These are phyloP conservation scores for Anniella stebbinsi DNA, from an alignment of 2,797 vertebrate genomes.

Conservation along the genomic window DNA sequence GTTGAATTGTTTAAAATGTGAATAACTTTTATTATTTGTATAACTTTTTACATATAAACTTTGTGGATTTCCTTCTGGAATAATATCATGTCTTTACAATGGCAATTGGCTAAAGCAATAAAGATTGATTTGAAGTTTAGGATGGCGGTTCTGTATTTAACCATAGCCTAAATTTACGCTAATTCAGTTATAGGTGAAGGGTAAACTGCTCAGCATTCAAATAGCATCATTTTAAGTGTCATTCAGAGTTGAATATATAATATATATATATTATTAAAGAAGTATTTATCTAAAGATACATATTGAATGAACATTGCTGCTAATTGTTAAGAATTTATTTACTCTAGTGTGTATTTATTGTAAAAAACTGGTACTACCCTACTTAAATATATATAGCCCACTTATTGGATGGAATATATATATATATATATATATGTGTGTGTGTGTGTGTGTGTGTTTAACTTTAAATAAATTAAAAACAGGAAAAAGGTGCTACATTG, in stretches of 20 bases:
- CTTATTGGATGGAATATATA: too few species aligned
- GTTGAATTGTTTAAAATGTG: too few species aligned
- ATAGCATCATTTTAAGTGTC: background rate
- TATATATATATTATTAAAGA: constrained; percentile 11
- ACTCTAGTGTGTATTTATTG: background rate
- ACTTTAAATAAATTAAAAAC: background rate
- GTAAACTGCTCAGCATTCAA: background rate
- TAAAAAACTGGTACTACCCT: too few species aligned
- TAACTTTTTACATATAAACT: too few species aligned
- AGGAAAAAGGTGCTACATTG: background rate
- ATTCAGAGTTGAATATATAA: background rate
- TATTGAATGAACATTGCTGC: background rate
- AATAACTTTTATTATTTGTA: too few species aligned
- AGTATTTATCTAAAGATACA: background rate
- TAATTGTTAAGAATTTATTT: background rate
- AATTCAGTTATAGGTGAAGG: background rate
- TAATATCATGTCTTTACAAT: background rate
- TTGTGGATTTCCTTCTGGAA: too few species aligned
- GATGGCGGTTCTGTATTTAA: background rate
- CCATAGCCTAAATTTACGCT: background rate
- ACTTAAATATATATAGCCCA: background rate
- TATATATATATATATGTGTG: too few species aligned
- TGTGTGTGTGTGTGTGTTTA: background rate
- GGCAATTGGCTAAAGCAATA: background rate
- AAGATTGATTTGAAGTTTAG: background rate